A percentile compares a stretch with the other conserved stretches of the same genome.
Evolutionary conservation across 2,113 vertebrate species (phyloP).

Genomic region (Coregonus clupeaformis): DNA sequence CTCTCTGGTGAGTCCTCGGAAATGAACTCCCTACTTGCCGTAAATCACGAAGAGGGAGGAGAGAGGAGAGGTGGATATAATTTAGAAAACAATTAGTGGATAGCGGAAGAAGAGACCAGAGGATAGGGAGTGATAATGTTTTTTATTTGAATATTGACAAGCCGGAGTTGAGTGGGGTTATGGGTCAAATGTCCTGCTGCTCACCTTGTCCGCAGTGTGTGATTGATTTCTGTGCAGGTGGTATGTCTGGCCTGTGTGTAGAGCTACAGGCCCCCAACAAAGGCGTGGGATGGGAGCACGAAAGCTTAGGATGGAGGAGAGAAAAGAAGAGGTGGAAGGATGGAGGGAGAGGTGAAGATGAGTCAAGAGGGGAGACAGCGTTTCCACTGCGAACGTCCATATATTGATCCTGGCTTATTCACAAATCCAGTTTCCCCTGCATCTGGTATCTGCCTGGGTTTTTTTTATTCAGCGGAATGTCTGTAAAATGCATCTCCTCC

Average conservation of each 20-base stretch:
- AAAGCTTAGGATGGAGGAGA: slow-evolving; percentile 29
- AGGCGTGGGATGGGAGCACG: slow-evolving; percentile 54
- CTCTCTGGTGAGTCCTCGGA: slow-evolving; percentile 53
- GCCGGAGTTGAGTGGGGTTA: slow-evolving; percentile 47
- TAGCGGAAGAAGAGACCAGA: slow-evolving; percentile 25
- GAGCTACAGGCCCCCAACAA: slow-evolving; percentile 53
- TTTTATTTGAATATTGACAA: slow-evolving; percentile 68
- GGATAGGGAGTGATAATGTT: slow-evolving; percentile 18
- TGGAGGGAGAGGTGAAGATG: slow-evolving; percentile 49
- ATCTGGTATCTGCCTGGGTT: slow-evolving; percentile 19
- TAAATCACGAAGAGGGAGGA: slow-evolving; percentile 26
- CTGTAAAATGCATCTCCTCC: no score
- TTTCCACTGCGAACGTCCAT: slow-evolving; percentile 52
- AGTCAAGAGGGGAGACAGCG: slow-evolving; percentile 56
- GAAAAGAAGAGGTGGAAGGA: slow-evolving; percentile 40
- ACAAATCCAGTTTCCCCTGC: slow-evolving; percentile 50
- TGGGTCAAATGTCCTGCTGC: slow-evolving; percentile 58
- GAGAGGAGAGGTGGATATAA: slow-evolving; percentile 25
- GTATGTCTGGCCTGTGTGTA: slow-evolving; percentile 52
- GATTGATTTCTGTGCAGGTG: not conserved
- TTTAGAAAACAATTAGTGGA: slow-evolving; percentile 7
- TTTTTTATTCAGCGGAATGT: no score
- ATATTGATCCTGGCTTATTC: slow-evolving; percentile 64
- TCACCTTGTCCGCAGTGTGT: slow-evolving; percentile 52
- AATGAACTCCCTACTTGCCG: slow-evolving; percentile 61